A percentile compares a stretch with the other conserved stretches of the same genome.
phyloP scores from a whole-genome alignment of 2,888 invertebrate genomes.

The Hedya salicella region DNA sequence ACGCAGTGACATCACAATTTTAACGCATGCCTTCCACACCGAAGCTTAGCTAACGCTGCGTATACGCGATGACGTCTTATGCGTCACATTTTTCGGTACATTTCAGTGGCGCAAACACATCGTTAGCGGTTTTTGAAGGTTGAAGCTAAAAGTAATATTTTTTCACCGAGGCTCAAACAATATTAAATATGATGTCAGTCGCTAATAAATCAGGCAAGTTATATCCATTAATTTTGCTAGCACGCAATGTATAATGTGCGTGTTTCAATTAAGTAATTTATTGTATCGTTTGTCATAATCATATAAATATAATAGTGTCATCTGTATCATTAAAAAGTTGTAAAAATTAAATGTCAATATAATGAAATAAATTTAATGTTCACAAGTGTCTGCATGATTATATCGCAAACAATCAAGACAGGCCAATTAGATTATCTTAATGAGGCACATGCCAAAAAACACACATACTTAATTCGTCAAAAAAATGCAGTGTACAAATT shows the following conservation, averaged over 20 bases:
- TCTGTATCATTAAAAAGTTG: too few species aligned
- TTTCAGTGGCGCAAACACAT: too few species aligned
- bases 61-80: too few species aligned
- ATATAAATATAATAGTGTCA: background rate
- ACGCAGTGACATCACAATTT: too few species aligned
- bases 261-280: background rate
- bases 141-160: too few species aligned
- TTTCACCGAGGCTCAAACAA: background rate
- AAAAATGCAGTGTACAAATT: slow-evolving; percentile 38
- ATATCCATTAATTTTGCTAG: slow-evolving; percentile 14
- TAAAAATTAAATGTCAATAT: background rate
- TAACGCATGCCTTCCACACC: too few species aligned
- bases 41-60: too few species aligned
- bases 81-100: too few species aligned
- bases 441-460: slow-evolving; percentile 28
- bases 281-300: background rate
- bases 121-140: too few species aligned
- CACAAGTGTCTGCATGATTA: slow-evolving; percentile 6
- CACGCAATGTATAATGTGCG: background rate
- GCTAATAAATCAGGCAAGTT: slow-evolving; percentile 15
- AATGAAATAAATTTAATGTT: slow-evolving; percentile 5
- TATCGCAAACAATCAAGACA: slow-evolving; percentile 13
- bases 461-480: slow-evolving; percentile 5
- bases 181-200: slow-evolving; percentile 1
- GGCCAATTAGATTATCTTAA: slow-evolving; percentile 29